Base-by-base conservation (phyloP, 1,140 invertebrate species). In the Phocides pigmalion region DNA sequence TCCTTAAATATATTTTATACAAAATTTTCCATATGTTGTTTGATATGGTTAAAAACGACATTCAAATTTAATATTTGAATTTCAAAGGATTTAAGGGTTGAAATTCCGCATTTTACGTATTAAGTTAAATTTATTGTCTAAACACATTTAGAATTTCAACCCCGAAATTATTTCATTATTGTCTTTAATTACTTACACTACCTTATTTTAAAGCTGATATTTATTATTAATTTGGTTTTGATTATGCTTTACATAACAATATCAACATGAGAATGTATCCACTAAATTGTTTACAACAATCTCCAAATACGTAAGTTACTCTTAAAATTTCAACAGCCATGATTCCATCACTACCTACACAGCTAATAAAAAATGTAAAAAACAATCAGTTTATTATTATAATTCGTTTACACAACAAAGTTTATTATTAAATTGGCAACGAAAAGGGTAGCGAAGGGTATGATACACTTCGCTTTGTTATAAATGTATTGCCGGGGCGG, bases 311-410 rank as follows among this genome's bases (percentile, higher is more conserved):
- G 68, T 79, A 72, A 47, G 53, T 74, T 76, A 82, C 54, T 73
- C 68, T 73, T 81, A 82, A 72, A 89, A 84, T 81, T 81, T 86
- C 70, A 87, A 90, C 85, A 90, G 85, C 87, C 87, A 90, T 89
- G 61, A 79, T 87, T 82, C 74, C 82, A 90, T 84, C 82, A 86
- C 84, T 85, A 72, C 63, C 63, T 68, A 58, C 63, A 62, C 58
- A 56, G 70, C 51, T 66, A 62, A 66, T 62, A 62, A 51, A 16
- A 68, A 65, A 64, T 53, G 19, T 56, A 28, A 46, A 53, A 61
- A 66, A 66, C 58, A 61, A 61, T 17, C 35, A 19, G 12, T 61
- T 62, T 39, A 49, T 39, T n/a, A 49, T 16, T 35, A 59, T 35
- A 12, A 20, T 22, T 53, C 19, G 49, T 64, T 64, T 69, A 69